Base-by-base conservation (phyloP, 64 coral and sea anemone species). In the Anthopleura sola region DNA sequence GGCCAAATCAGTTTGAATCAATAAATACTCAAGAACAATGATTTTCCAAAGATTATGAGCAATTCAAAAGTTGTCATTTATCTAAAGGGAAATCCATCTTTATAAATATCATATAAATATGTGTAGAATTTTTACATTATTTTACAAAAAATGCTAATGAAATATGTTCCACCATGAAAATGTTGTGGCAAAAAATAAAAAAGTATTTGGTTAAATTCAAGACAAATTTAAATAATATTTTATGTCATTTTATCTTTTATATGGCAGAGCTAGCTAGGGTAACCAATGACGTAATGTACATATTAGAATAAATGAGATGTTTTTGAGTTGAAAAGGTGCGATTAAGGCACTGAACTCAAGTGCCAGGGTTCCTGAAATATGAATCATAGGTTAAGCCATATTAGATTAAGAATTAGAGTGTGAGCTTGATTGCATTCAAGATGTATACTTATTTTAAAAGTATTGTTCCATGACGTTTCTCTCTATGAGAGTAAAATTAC, bases 391-490 rank as follows among this genome's bases (percentile, higher is more conserved):
- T 33, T 32, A 78, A 47, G 17, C 18, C 19, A 26, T 78, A 37
- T 13, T 77, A 48, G 38, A 48, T 21, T 48, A 46, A 26, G 13
- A 79, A 24, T 23, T 62, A 62, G 58, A 62, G 44, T 79, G 76
- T 79, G 24, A 79, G 37, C 1, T 23, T 46, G 16, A 48, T 79
- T 79, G 17, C 37, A 79, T 47, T 79, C 66, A 48, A 79, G 18
- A 77, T 77, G 75, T 79, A 79, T 79, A 79, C 76, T 79, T 79
- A 79, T 79, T 79, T 62, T 62, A 62, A 62, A 79, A 79, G 76
- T 79, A 79, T 79, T 79, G 76, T 79, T 46, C 11, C 36, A 79
- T 79, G 76, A 79, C 6, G 76, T 79, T 79, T 38, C 44, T 79
- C 76, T 79, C 76, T 47, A 20, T 79, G 76, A 79, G 76, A 79